Percentiles rank a stretch among this genome's conserved stretches.
These are phyloP conservation scores for Glyptemys insculpta DNA, from an alignment of 2,797 vertebrate genomes.

Conservation along the genomic window DNA sequence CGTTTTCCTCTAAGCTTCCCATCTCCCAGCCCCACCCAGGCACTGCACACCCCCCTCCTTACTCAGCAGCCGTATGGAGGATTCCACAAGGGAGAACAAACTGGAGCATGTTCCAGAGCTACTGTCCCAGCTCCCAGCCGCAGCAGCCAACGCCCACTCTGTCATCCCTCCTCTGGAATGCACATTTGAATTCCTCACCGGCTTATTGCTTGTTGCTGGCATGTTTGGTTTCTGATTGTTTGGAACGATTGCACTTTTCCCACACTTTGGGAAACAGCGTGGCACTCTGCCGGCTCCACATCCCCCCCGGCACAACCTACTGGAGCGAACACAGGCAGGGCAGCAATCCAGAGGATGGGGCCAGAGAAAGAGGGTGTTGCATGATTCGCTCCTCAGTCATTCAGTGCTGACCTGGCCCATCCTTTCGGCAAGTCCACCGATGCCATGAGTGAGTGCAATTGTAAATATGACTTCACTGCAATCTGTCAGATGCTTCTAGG, in stretches of 20 bases:
- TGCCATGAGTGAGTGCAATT: neutral
- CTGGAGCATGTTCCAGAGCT: neutral
- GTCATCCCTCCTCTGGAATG: conserved; percentile 55
- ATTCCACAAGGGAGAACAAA: conserved; percentile 36
- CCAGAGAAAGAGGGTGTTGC: conserved; percentile 16
- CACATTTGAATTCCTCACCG: conserved; percentile 1
- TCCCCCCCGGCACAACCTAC: conserved; percentile 27
- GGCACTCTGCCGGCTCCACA: conserved; percentile 54
- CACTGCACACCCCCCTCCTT: conserved; percentile 40
- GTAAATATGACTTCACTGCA: neutral
- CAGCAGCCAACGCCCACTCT: neutral
- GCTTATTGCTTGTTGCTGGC: conserved; percentile 69
- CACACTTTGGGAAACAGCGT: conserved; percentile 64
- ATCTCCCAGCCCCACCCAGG: neutral
- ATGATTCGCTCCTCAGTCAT: neutral
- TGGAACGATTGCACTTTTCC: conserved; percentile 71
- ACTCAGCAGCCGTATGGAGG: neutral
- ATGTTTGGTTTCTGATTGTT: conserved; percentile 66
- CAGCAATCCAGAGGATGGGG: neutral
- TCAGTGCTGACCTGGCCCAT: neutral
- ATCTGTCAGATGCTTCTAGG: neutral
- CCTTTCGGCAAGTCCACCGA: neutral
- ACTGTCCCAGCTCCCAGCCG: neutral
- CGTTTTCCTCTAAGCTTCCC: fast-evolving
- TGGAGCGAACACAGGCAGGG: conserved; percentile 34